These are phyloP conservation scores for Campaea margaritaria DNA, from an alignment of 2,888 invertebrate genomes.

Conservation along the genomic window DNA sequence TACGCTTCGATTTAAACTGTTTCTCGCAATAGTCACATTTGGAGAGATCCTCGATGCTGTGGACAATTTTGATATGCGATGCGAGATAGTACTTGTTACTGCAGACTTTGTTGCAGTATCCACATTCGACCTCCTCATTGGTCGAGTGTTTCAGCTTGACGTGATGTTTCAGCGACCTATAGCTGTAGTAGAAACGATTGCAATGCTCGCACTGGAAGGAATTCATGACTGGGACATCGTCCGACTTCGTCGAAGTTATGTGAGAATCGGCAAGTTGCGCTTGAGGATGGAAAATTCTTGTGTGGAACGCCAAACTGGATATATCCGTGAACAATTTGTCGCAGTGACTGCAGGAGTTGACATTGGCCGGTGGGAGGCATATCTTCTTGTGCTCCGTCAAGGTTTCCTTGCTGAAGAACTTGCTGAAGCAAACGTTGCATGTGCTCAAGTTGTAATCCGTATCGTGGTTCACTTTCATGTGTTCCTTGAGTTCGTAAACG, in stretches of 20 bases:
- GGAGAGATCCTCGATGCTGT: conserved; percentile 61
- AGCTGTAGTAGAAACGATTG: conserved; percentile 66
- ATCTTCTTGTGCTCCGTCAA: conserved; percentile 60
- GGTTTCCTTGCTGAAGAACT: conserved; percentile 66
- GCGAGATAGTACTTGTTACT: conserved; percentile 73
- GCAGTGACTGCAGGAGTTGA: conserved; percentile 64
- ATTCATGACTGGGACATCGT: conserved; percentile 47
- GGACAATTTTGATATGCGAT: conserved; percentile 71
- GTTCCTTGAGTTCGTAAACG: conserved; percentile 66
- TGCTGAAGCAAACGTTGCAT: conserved; percentile 73
- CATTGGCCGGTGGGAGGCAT: conserved; percentile 65
- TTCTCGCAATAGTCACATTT: conserved; percentile 76
- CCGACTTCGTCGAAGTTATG: conserved; percentile 55
- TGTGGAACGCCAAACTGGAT: conserved; percentile 70
- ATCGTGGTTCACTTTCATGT: conserved; percentile 64
- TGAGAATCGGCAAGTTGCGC: conserved; percentile 65
- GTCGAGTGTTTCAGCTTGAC: conserved; percentile 70
- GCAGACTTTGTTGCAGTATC: conserved; percentile 65
- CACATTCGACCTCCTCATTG: conserved; percentile 64
- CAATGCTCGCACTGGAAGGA: conserved; percentile 66
- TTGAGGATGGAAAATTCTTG: conserved; percentile 70
- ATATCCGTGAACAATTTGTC: conserved; percentile 73
- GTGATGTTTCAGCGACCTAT: conserved; percentile 71
- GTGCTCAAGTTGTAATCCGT: conserved; percentile 61
- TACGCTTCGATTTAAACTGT: conserved; percentile 70